Evolutionary conservation across 2,888 invertebrate genomes (phyloP).

Genomic region (Endomychus coccineus): DNA sequence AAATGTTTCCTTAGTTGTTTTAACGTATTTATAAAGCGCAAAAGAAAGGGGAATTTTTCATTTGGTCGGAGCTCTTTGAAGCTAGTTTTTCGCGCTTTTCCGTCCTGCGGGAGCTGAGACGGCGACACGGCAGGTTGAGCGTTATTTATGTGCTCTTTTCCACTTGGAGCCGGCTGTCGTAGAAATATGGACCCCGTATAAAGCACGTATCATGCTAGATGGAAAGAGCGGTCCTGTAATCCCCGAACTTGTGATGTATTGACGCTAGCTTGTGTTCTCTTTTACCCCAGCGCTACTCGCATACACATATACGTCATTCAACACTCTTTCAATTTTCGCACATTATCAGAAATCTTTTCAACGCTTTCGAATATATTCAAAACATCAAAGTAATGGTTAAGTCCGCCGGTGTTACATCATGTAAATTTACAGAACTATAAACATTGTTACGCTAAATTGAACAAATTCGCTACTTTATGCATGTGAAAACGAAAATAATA

Average conservation of each 20-base stretch:
- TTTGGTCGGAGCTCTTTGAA: constrained; percentile 21
- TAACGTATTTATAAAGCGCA: constrained; percentile 17
- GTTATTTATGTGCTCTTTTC: constrained; percentile 45
- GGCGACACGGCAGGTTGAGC: constrained; percentile 41
- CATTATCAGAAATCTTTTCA: too few species aligned
- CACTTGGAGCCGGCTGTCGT: constrained; percentile 37
- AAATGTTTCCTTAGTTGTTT: constrained; percentile 11
- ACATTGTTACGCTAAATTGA: too few species aligned
- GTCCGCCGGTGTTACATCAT: too few species aligned
- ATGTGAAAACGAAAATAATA: too few species aligned
- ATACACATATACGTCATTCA: too few species aligned
- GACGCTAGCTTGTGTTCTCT: too few species aligned
- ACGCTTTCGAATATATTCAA: too few species aligned
- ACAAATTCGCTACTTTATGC: too few species aligned
- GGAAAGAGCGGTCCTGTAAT: constrained; percentile 36
- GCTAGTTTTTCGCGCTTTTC: constrained; percentile 21
- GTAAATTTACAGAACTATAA: too few species aligned
- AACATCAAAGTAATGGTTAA: too few species aligned
- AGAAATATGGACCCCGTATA: constrained; percentile 38
- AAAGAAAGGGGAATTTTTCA: constrained; percentile 20
- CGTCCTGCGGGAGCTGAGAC: constrained; percentile 26
- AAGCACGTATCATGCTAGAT: constrained; percentile 41
- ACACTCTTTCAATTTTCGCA: too few species aligned
- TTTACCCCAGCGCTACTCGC: too few species aligned
- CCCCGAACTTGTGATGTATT: constrained; percentile 41